Conservation (phyloP, 2,797 vertebrate genomes). For the Molothrus aeneus region DNA sequence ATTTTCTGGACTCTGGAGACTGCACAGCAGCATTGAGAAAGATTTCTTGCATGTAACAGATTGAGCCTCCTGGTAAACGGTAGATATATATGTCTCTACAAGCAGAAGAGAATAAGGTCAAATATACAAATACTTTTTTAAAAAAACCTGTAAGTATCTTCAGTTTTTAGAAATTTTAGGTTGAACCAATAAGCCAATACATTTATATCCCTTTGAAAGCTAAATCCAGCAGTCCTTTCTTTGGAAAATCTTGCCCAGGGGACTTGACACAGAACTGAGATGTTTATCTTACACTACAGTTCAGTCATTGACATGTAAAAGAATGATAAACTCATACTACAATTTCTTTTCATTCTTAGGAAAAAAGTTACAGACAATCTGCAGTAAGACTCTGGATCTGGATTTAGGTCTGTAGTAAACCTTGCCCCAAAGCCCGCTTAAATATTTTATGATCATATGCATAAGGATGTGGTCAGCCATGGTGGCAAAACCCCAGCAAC, state of each 20-base stretch:
- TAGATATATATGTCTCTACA: not conserved
- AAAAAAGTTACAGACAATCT: not conserved
- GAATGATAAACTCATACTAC: not conserved
- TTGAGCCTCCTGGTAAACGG: not conserved
- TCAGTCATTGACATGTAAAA: not conserved
- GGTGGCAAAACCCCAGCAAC: not conserved
- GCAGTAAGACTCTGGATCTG: not conserved
- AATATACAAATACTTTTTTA: not conserved
- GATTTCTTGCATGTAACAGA: not conserved
- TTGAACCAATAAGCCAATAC: not conserved
- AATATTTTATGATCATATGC: not conserved
- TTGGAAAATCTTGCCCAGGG: not conserved
- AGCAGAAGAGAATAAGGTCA: not conserved
- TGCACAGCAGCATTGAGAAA: not conserved
- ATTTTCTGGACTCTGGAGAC: not conserved
- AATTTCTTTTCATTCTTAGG: not conserved
- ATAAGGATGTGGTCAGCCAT: not conserved
- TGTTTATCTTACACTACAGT: fast-evolving
- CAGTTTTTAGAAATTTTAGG: not conserved
- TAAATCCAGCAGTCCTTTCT: not conserved
- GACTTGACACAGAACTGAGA: not conserved
- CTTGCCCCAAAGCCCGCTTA: not conserved
- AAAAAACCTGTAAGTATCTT: not conserved
- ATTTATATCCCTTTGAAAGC: not conserved
- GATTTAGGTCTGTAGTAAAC: not conserved